phyloP scores from a whole-genome alignment of 2,113 vertebrate species.

The Sigmodon hispidus region DNA sequence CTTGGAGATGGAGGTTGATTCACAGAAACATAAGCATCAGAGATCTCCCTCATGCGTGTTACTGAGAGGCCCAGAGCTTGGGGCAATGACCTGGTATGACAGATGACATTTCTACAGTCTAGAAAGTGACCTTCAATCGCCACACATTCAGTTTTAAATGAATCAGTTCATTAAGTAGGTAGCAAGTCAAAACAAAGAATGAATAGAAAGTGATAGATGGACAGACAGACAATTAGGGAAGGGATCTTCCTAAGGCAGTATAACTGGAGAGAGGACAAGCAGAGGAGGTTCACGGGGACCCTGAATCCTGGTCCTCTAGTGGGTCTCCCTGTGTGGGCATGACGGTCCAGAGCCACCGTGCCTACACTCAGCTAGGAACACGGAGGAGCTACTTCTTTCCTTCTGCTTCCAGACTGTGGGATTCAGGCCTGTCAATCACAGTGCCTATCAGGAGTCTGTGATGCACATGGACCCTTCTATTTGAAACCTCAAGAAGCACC shows the following conservation, averaged over 20 bases:
- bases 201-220: background rate
- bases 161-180: too few relatives aligned
- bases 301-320: background rate
- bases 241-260: background rate
- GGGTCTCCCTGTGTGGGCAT: background rate
- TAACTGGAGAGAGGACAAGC: too few relatives aligned
- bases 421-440: too few relatives aligned
- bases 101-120: background rate
- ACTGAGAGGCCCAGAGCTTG: background rate
- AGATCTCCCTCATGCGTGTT: accelerated
- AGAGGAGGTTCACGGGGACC: background rate
- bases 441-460: too few relatives aligned
- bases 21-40: background rate
- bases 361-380: too few relatives aligned
- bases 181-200: background rate
- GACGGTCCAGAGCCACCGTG: too few relatives aligned
- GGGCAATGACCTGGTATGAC: background rate
- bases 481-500: background rate
- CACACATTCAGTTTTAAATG: background rate
- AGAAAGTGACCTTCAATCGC: background rate
- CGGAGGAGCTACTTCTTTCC: background rate
- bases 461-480: background rate
- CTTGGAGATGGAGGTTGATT: background rate
- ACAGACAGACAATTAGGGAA: background rate
- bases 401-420: background rate